Evolutionary conservation across 37 sponge, comb jelly and placozoan genomes (phyloP).

Genomic region (Agelas oroides): DNA sequence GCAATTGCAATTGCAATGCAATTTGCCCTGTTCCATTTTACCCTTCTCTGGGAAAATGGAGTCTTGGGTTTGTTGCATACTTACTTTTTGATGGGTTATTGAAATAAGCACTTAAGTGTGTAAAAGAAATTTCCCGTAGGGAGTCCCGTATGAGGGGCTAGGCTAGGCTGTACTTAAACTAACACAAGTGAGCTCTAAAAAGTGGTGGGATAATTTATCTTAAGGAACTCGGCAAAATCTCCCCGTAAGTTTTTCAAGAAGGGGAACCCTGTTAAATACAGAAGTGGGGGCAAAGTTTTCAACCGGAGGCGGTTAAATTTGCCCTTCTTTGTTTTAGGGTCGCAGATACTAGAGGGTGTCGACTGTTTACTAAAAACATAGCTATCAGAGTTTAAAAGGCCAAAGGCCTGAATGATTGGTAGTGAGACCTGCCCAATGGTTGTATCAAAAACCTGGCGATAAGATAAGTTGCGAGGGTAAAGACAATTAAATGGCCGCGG

Average conservation of each 20-base stretch:
- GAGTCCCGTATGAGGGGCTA: no score
- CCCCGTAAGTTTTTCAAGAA: conserved; percentile 86
- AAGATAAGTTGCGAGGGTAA: conserved; percentile 65
- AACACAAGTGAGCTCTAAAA: conserved; percentile 76
- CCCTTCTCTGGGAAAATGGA: no score
- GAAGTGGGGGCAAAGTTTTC: no score
- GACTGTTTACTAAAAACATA: conserved; percentile 94
- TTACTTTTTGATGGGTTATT: no score
- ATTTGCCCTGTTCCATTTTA: no score
- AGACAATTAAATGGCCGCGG: conserved; percentile 94
- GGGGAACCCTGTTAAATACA: conserved; percentile 34
- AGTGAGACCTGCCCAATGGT: conserved; percentile 94
- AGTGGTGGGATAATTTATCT: conserved; percentile 84
- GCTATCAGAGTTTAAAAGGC: conserved; percentile 73
- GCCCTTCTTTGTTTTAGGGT: conserved; percentile 19
- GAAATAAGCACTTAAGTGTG: no score
- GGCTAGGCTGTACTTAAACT: conserved; percentile 68
- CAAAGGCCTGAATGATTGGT: conserved; percentile 60
- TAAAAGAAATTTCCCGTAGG: no score
- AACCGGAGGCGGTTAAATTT: no score
- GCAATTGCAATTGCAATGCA: no score
- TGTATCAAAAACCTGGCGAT: conserved; percentile 76
- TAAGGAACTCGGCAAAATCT: conserved; percentile 92
- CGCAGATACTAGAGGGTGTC: conserved; percentile 82
- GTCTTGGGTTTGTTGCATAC: no score